These are phyloP conservation scores for Hydropotes inermis DNA, from an alignment of 2,113 vertebrate species.

Conservation along the genomic window DNA sequence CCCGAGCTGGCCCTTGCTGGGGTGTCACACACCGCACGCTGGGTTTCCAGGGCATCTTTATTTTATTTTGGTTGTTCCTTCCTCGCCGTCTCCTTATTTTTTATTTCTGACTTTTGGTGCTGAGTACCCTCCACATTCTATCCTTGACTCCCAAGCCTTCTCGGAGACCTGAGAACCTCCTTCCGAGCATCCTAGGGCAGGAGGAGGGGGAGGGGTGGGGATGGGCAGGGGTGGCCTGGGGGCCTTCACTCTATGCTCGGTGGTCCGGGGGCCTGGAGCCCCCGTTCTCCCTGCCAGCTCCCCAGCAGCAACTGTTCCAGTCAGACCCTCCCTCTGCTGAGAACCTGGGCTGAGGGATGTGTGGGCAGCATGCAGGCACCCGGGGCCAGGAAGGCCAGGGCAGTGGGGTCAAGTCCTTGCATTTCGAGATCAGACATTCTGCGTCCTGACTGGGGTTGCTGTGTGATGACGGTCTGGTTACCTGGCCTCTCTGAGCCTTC, in stretches of 20 bases:
- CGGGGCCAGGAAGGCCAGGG: neutral
- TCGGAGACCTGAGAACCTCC: neutral
- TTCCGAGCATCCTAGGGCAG: neutral
- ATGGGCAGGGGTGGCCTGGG: neutral
- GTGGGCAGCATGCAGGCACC: fast-evolving
- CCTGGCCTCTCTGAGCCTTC: neutral
- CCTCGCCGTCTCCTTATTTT: neutral
- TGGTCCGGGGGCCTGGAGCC: fast-evolving
- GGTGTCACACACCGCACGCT: fast-evolving
- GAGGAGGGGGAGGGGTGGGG: no score
- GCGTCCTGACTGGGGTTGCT: neutral
- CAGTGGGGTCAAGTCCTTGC: no score
- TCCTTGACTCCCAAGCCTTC: neutral
- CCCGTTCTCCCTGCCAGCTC: neutral
- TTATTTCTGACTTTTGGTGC: neutral
- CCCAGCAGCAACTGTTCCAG: neutral
- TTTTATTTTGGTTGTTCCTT: no score
- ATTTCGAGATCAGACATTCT: neutral
- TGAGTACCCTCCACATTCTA: neutral
- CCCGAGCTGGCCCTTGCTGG: neutral
- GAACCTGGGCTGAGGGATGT: neutral
- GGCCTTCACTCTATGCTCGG: neutral
- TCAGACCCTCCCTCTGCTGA: fast-evolving
- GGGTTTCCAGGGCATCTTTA: neutral
- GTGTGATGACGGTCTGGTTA: neutral